Evolutionary conservation across 2,888 invertebrate genomes (phyloP).

Genomic region (Eupithecia exiguata): DNA sequence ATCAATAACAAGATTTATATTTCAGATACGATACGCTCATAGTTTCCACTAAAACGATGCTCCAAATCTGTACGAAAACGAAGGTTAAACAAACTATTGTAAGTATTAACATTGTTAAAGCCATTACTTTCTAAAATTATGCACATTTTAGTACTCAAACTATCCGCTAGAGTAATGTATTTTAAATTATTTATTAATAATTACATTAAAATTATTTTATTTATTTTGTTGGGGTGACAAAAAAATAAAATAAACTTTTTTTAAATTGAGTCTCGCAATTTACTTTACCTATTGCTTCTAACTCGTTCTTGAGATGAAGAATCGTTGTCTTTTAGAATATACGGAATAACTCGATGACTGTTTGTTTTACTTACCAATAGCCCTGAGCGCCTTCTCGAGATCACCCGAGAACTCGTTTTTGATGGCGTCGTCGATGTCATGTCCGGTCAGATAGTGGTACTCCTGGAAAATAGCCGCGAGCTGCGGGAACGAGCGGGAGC

Average conservation of each 20-base stretch:
- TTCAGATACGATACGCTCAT: not conserved
- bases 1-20: not conserved
- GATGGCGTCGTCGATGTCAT: constrained; percentile 90
- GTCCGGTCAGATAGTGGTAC: constrained; percentile 90
- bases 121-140: not conserved
- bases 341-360: not conserved
- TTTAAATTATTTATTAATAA: no score
- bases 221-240: no score
- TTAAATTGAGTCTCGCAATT: not conserved
- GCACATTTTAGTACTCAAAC: not conserved
- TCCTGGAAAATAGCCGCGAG: constrained; percentile 85
- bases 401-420: constrained; percentile 94
- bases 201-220: no score
- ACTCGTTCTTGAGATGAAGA: not conserved
- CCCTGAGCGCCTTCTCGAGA: constrained; percentile 89
- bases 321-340: not conserved
- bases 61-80: no score
- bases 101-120: not conserved
- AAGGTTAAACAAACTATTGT: not conserved
- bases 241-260: no score
- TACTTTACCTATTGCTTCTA: not conserved
- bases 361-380: constrained; percentile 81
- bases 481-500: constrained; percentile 86
- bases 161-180: no score
- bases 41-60: not conserved